Conservation (phyloP, 2,113 vertebrate species). For the Ciconia maguari region DNA sequence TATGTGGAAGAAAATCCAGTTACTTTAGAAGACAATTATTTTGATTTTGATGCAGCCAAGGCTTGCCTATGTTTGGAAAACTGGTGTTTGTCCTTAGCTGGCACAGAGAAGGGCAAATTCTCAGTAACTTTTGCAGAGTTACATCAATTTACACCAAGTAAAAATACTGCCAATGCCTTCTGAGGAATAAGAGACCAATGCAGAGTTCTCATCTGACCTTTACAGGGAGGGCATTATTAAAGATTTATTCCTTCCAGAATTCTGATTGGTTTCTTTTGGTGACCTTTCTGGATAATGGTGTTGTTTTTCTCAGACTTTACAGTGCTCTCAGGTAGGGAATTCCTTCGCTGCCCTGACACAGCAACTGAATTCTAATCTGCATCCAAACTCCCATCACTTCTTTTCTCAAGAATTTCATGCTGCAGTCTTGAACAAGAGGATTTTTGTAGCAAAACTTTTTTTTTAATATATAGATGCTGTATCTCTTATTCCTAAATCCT, state of each 20-base stretch:
- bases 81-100: not conserved
- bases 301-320: conserved; percentile 34
- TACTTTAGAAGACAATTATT: not conserved
- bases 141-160: not conserved
- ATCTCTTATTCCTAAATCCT: not conserved
- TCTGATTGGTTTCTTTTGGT: conserved; percentile 34
- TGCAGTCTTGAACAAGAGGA: not conserved
- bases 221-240: conserved; percentile 18
- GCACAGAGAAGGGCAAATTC: not conserved
- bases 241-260: conserved; percentile 42
- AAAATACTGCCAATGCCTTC: not conserved
- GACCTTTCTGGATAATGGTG: conserved; percentile 41
- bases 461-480: not conserved
- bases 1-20: not conserved
- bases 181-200: conserved; percentile 1
- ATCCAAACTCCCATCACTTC: not conserved
- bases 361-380: conserved; percentile 28
- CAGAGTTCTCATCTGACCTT: conserved; percentile 16
- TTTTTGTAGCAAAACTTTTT: not conserved
- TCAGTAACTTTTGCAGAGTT: not conserved
- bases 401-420: not conserved
- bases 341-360: not conserved
- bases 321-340: conserved; percentile 17
- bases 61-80: not conserved
- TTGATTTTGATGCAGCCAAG: not conserved